Evolutionary conservation across 2,113 vertebrate genomes (phyloP), one percentile per base, ranked within the genome.

Genomic region (Phylloscopus trochiloides): DNA sequence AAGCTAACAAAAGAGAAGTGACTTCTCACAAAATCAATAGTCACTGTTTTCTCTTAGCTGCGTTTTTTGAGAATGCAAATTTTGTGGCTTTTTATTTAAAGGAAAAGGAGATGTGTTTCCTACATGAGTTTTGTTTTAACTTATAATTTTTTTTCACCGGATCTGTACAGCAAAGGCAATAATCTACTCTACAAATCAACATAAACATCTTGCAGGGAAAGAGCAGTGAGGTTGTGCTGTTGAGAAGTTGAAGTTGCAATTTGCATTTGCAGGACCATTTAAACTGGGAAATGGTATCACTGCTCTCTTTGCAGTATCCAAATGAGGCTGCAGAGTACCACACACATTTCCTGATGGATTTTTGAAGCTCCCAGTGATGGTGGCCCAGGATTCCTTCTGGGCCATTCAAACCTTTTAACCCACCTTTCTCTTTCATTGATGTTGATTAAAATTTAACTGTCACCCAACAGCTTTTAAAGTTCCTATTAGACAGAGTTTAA

Each of bases 11-110:
- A 79, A 65, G 18, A 26, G 43, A 86, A 76, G 12, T 6, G 22
- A 59, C 7, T 55, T 85, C 26, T 87, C 40, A 50, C 17, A 88
- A 54, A 74, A 32, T 9, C 10, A 42, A 2, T 25, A 31, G 57
- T 62, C 19, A 17, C 4, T 76, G 45, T 17, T 65, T 77, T 32
- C 22, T 66, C 21, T 62, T 4, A 45, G 57, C 6, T 0, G 0
- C 0, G 0, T 57, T 57, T 89, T 38, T 45, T 51, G 19, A 75
- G 51, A 85, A 81, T 26, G 54, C 7, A 62, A 36, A 50, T 66
- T 26, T 54, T 45, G 26, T 52, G 15, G 3, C 1, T 32, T 61
- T 48, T 61, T 67, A 34, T 61, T 78, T 57, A 78, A 91, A 76
- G 21, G 31, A 40, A 65, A 66, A 70, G 1, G 16, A 68, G 9